Base-by-base conservation (phyloP, 1,140 invertebrate genomes). In the Whitmania pigra region DNA sequence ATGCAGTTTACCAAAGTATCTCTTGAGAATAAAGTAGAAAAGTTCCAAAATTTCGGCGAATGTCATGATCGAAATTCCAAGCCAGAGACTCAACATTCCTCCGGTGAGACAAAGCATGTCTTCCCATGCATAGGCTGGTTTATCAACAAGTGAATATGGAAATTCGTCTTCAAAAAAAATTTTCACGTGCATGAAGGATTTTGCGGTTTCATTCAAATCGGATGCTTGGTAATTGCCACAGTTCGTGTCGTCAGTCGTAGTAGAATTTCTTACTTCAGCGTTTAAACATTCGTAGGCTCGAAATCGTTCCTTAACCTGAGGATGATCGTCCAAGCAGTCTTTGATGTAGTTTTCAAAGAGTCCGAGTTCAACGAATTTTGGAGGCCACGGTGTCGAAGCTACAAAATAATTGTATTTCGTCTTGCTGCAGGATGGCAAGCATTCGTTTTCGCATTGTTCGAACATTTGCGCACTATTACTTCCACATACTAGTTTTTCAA, bases 1-100 rank as follows among this genome's bases (percentile, higher is more conserved):
- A 7, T 49, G 9, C 43, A 49, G 43, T 49, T 63, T 63, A 22
- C 18, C 29, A 20, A 63, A 18, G 20, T 63, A 63, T 13, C 57
- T 63, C 9, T 13, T 63, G 57, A 63, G 22, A 31, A 63, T 63
- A 13, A 63, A 63, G 57, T 63, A 63, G 57, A 63, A 22, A 22
- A 7, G 57, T 31, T 63, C 57, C 57, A 63, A 63, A 22, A 63
- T 25, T 31, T 63, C 57, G 22, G 22, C 57, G 20, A 22, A 2
- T 63, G 57, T 63, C 22, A 31, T 7, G 6, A 63, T 18, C 11
- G 57, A 25, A 31, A 63, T 63, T n/a, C 57, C 57, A n/a, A 63
- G 57, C 57, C 57, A 63, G 11, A 63, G 15, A 63, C 22, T 25
- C 20, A 63, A 31, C 29, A 31, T 63, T 63, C 57, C 57, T 17